Evolutionary conservation across 2,113 vertebrate genomes (phyloP), one percentile per base, ranked within the genome.

Genomic region (Scolopax mira): DNA sequence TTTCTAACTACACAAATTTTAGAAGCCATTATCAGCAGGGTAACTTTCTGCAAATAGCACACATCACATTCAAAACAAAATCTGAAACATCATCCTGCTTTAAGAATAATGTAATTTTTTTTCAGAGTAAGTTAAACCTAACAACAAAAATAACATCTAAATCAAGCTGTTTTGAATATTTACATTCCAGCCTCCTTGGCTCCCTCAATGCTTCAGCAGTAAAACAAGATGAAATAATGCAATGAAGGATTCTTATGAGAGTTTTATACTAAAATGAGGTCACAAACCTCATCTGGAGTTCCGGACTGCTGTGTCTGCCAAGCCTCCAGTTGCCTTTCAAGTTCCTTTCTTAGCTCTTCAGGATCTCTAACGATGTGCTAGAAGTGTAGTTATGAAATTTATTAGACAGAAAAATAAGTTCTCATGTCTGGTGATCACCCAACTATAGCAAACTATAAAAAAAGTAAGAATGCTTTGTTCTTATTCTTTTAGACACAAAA

Each of bases 311-410:
- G 98, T 88, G 96, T 97, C 78, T 99, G 98, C 99, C 99, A 99
- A 21, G 96, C 96, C 95, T 99, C 99, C 96, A 99, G 67, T 44
- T 99, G 99, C 85, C 96, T 98, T 98, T 99, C 99, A 97, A 99
- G 98, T 95, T 99, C 98, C 92, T 96, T 98, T 91, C 99, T 98
- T 19, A 99, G 97, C 79, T 99, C 98, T 72, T 96, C 98, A 9
- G 98, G 98, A 95, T 99, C 98, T 83, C 97, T 98, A 80, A 98
- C 11, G 35, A 97, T 58, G 33, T 91, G 98, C 98, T 99, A 96
- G 55, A 79, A 95, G n/a, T 51, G 24, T 3, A 93, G 35, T 67
- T 70, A 88, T 0, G 31, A 71, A 7, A 95, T 82, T 84, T 44
- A 87, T 35, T 46, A 92, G 49, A 94, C 24, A 93, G 28, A 61